Conservation (phyloP, 2,113 vertebrate species). For the Oreochromis spilurus region DNA sequence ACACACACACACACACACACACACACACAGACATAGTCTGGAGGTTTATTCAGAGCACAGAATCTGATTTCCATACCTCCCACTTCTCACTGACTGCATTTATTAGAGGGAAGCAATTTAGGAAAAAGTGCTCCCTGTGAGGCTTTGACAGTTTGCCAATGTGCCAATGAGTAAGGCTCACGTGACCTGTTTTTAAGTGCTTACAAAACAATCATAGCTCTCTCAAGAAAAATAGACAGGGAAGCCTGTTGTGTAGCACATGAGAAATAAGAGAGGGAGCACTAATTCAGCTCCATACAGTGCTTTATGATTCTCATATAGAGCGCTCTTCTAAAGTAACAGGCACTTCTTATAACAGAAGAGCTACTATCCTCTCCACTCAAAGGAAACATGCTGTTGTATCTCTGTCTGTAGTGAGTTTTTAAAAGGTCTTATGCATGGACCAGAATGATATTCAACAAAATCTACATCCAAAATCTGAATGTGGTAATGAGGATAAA, state of each 20-base stretch:
- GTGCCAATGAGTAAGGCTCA: neutral
- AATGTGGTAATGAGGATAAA: neutral
- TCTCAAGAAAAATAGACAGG: neutral
- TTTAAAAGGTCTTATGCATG: neutral
- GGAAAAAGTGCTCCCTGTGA: neutral
- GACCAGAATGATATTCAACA: neutral
- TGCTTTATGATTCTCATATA: neutral
- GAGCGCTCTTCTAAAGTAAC: neutral
- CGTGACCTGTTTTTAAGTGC: neutral
- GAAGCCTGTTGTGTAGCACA: neutral
- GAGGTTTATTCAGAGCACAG: neutral
- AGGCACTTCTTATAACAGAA: neutral
- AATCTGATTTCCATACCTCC: neutral
- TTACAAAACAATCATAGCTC: neutral
- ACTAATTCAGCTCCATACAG: neutral
- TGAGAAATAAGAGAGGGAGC: neutral
- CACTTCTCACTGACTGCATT: neutral
- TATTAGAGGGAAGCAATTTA: neutral
- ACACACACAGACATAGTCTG: rapidly evolving
- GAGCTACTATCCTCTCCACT: neutral
- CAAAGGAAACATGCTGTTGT: neutral
- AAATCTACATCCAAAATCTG: neutral
- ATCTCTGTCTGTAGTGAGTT: neutral
- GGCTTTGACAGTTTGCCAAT: neutral
- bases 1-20: too few species aligned